phyloP scores from a whole-genome alignment of 2,113 vertebrate species.

The Chloropsis cyanopogon region DNA sequence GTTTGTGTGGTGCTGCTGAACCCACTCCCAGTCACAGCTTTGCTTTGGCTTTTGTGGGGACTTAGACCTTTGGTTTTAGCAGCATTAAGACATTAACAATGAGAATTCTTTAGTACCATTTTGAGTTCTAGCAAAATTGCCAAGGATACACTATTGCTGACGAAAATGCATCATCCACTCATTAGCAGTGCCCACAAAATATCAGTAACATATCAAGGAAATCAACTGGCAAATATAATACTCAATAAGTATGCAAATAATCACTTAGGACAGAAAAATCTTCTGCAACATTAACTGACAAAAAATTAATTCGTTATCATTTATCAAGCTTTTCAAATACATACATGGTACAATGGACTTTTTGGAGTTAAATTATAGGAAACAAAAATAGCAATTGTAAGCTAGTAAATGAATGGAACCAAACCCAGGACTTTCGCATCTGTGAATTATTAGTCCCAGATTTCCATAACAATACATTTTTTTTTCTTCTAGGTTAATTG shows the following conservation, averaged over 20 bases:
- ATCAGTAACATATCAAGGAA: not conserved
- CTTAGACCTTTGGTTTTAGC: not conserved
- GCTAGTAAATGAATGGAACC: constrained; percentile 30
- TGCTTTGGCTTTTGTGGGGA: not conserved
- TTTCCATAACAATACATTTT: constrained; percentile 64
- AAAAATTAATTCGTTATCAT: not conserved
- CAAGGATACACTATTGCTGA: not conserved
- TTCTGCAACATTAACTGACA: not conserved
- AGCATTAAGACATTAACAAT: not conserved
- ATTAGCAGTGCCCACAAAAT: not conserved
- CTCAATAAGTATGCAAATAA: not conserved
- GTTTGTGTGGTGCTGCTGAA: not conserved
- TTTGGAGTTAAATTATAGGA: constrained; percentile 8
- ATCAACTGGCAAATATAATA: not conserved
- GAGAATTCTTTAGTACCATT: not conserved
- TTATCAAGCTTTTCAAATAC: constrained; percentile 30
- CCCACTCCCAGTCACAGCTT: not conserved
- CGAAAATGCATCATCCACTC: not conserved
- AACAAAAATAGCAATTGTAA: not conserved
- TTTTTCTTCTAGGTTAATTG: constrained; percentile 73
- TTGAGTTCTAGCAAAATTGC: not conserved
- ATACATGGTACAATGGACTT: not conserved
- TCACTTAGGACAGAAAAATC: not conserved
- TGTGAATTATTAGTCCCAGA: constrained; percentile 65
- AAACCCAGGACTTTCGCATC: constrained; percentile 33